These are phyloP conservation scores for Nysson spinosus DNA, from an alignment of 2,888 invertebrate genomes.

Conservation along the genomic window DNA sequence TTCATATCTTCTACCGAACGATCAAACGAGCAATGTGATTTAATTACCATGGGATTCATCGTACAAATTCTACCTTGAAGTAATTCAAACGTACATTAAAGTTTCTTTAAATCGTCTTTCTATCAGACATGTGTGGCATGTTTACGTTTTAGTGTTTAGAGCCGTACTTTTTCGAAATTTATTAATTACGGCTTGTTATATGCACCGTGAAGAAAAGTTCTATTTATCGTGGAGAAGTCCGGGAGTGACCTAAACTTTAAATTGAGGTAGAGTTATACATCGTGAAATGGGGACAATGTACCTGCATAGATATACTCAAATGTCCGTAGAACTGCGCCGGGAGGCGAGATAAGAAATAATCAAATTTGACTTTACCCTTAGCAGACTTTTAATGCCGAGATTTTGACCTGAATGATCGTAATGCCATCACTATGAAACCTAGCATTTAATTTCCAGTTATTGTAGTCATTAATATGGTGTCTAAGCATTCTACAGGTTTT, in stretches of 20 bases:
- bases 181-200: constrained; percentile 1
- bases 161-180: not conserved
- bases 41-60: too few relatives aligned
- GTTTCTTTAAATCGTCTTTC: too few relatives aligned
- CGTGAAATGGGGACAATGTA: constrained; percentile 34
- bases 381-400: not conserved
- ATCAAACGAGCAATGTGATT: too few relatives aligned
- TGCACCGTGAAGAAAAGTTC: constrained; percentile 1
- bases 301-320: constrained; percentile 23
- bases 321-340: not conserved
- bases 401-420: constrained; percentile 10
- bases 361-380: not conserved
- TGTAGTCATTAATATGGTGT: constrained; percentile 15
- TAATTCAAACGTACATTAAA: too few relatives aligned
- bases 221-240: constrained; percentile 11
- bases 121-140: too few relatives aligned
- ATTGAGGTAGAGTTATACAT: constrained; percentile 54
- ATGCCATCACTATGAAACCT: constrained; percentile 17
- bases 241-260: constrained; percentile 33
- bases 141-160: too few relatives aligned
- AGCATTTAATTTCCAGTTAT: constrained; percentile 19
- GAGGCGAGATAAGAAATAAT: not conserved
- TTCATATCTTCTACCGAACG: not conserved
- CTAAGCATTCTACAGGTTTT: too few relatives aligned
- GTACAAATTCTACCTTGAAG: too few relatives aligned